phyloP scores from a whole-genome alignment of 2,797 vertebrate species.

The Argya squamiceps region DNA sequence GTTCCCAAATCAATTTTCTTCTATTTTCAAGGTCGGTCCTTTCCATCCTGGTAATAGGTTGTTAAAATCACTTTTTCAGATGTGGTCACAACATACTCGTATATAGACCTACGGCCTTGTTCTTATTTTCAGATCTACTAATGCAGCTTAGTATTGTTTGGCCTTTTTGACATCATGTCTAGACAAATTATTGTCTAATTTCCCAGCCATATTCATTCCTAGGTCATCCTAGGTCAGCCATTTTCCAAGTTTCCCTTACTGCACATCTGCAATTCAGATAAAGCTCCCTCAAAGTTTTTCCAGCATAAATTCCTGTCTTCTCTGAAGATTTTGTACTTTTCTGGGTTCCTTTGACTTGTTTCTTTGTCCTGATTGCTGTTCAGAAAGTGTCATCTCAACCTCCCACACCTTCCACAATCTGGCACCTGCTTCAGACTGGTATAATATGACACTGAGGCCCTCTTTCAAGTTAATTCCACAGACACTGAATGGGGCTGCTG shows the following conservation, averaged over 20 bases:
- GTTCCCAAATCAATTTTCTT: constrained; percentile 26
- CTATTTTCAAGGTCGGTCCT: not conserved
- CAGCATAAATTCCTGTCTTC: not conserved
- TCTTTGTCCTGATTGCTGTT: constrained; percentile 13
- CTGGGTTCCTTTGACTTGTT: not conserved
- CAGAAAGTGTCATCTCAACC: not conserved
- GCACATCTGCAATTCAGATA: not conserved
- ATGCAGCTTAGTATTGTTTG: constrained; percentile 24
- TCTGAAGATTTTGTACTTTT: not conserved
- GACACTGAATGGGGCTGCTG: not conserved
- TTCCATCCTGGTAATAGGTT: not conserved
- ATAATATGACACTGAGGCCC: not conserved
- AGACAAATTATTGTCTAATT: constrained; percentile 45
- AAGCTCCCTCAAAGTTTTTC: not conserved
- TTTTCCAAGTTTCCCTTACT: not conserved
- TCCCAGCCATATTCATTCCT: not conserved
- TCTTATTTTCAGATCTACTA: not conserved
- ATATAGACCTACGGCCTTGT: not conserved
- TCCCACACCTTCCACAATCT: not conserved
- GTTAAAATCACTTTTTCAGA: constrained; percentile 30
- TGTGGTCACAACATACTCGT: not conserved
- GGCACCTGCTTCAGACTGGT: not conserved
- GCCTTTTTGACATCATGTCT: constrained; percentile 47
- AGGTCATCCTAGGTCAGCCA: not conserved
- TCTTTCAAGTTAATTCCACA: constrained; percentile 14